Evolutionary conservation across 2,797 vertebrate genomes (phyloP).

Genomic region (Epinephelus awoara): DNA sequence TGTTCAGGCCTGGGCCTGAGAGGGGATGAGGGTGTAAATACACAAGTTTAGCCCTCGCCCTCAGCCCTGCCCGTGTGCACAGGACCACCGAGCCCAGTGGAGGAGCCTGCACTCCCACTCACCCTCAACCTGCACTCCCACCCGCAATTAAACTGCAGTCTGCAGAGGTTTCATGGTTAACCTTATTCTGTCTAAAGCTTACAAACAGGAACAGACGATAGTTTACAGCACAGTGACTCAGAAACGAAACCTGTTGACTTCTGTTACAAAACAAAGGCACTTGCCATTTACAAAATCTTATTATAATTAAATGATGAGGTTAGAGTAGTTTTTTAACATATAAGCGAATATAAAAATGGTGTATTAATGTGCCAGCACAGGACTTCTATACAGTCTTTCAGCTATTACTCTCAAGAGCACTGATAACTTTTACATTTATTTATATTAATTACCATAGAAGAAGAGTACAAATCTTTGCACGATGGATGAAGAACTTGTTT

Average conservation of each 20-base stretch:
- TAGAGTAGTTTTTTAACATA: neutral
- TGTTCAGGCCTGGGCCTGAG: constrained; percentile 82
- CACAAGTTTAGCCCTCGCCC: constrained; percentile 84
- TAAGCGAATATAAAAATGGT: neutral
- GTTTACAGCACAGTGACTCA: neutral
- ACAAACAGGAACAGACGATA: neutral
- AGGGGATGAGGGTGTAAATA: constrained; percentile 80
- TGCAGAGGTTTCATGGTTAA: constrained; percentile 34
- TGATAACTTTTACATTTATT: neutral
- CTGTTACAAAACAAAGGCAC: neutral
- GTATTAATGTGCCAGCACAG: neutral
- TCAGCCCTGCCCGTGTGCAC: constrained; percentile 66
- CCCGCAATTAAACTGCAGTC: constrained; percentile 36
- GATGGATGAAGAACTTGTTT: neutral
- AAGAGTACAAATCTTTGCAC: neutral
- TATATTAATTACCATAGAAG: neutral
- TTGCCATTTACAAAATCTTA: neutral
- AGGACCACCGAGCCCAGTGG: constrained; percentile 70
- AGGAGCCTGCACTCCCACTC: constrained; percentile 60
- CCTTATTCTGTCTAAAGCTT: constrained; percentile 24
- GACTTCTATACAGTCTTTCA: neutral
- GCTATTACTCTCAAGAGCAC: neutral
- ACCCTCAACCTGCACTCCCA: constrained; percentile 47
- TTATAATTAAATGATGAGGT: neutral
- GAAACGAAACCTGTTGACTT: constrained; percentile 11